These are phyloP conservation scores for Drosophila prolongata DNA, from an alignment of 2,888 invertebrate genomes.

Conservation along the genomic window DNA sequence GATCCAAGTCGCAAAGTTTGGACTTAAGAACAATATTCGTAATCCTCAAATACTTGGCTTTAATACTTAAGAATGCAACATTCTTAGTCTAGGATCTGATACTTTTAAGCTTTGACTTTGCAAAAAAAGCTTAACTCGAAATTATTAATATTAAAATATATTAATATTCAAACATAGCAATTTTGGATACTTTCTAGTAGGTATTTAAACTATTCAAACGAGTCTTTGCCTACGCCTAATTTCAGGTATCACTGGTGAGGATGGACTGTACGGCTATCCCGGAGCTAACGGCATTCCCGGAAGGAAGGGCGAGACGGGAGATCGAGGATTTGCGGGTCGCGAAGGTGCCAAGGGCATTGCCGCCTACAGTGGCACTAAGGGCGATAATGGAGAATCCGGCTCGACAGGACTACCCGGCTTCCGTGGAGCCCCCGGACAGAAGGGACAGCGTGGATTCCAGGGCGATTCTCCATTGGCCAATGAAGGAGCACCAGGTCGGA, in stretches of 20 bases:
- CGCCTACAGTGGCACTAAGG: slow-evolving; percentile 87
- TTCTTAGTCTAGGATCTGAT: too few species aligned
- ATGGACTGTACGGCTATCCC: slow-evolving; percentile 74
- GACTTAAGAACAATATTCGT: too few species aligned
- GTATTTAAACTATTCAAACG: too few species aligned
- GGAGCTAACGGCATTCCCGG: slow-evolving; percentile 75
- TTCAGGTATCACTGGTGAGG: slow-evolving; percentile 74
- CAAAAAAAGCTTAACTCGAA: too few species aligned
- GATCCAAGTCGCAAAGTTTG: too few species aligned
- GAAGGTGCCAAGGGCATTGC: slow-evolving; percentile 86
- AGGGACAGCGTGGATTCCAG: slow-evolving; percentile 87
- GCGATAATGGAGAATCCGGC: slow-evolving; percentile 86
- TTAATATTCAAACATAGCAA: too few species aligned
- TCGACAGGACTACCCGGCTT: slow-evolving; percentile 84
- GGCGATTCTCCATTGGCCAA: slow-evolving; percentile 86
- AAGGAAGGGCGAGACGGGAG: slow-evolving; percentile 80
- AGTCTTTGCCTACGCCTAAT: neutral
- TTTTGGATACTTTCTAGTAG: too few species aligned
- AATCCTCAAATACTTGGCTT: too few species aligned
- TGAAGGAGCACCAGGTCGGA: slow-evolving; percentile 85
- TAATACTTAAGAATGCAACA: too few species aligned
- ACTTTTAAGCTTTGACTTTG: too few species aligned
- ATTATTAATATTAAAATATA: too few species aligned
- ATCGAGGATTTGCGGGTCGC: slow-evolving; percentile 68
- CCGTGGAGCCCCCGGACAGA: slow-evolving; percentile 72